Evolutionary conservation across 2,888 invertebrate species (phyloP), one percentile per base, ranked within the genome.

Genomic region (Pyrrhosoma nymphula): DNA sequence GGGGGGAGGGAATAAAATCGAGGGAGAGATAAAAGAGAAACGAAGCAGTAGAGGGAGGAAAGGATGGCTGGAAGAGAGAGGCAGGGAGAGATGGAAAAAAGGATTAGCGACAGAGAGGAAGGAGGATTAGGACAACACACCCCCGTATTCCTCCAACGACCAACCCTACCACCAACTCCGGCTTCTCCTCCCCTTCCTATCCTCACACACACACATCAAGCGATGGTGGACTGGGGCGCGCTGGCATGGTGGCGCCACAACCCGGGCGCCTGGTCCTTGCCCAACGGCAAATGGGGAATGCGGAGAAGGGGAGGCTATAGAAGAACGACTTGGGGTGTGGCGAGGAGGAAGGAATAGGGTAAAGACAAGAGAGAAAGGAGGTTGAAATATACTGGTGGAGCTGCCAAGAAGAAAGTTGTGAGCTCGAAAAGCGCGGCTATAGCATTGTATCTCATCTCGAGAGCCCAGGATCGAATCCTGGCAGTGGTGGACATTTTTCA

Each of bases 191-290:
- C 82, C 35, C 30, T 16, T 35, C 82, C 20, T 10, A 23, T 23
- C 12, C 26, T 69, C 69, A 12, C n/a, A 3, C 35, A 14, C 82
- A 82, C 82, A 82, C 82, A 35, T 35, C 14, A 82, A 82, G 35
- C 82, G 82, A n/a, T 14, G 26, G 82, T 35, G 82, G 30, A 26
- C 69, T 10, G 69, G 82, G 35, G 14, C 20, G 47, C 4, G 47
- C 47, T 47, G 47, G 47, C 30, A 82, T 14, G 82, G 82, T 26
- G 82, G 82, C 82, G 82, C 82, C 82, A 82, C 82, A 82, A n/a
- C 35, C 90, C 63, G 63, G 91, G 91, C 91, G 91, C 91, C 91
- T 63, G 91, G 91, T 91, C 91, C 91, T 91, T 91, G 35, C 91
- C 91, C 63, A 91, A 91, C 39, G 91, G 63, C 60, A 91, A n/a